Conservation (phyloP, 2,113 vertebrate genomes). For the Cavia porcellus region DNA sequence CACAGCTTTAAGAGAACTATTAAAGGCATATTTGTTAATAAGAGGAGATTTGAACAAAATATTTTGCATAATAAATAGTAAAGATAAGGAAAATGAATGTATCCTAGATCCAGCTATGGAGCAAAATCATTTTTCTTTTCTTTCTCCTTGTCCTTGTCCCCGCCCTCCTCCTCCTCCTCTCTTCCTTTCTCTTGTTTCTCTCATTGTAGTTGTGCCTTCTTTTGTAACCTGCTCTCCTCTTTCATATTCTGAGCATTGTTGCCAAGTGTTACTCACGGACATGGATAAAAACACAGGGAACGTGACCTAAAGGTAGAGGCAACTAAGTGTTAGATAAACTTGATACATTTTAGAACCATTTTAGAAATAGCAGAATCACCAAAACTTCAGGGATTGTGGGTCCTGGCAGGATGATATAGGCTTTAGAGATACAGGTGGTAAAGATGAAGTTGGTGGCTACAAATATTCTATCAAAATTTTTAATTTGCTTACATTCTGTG, state of each 20-base stretch:
- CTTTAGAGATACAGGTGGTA: background rate
- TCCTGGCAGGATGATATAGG: background rate
- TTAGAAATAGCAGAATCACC: background rate
- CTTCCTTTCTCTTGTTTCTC: background rate
- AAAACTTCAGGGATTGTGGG: background rate
- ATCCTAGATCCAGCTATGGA: background rate
- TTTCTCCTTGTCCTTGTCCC: background rate
- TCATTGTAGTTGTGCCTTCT: background rate
- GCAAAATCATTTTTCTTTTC: background rate
- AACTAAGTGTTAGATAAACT: background rate
- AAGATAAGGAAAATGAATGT: background rate
- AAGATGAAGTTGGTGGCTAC: background rate
- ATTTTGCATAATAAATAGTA: background rate
- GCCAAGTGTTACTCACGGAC: background rate
- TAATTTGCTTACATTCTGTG: background rate
- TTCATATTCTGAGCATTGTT: background rate
- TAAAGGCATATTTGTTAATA: background rate
- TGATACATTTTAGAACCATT: background rate
- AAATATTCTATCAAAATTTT: background rate
- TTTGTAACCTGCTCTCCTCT: background rate
- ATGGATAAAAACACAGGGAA: background rate
- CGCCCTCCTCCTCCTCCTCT: background rate
- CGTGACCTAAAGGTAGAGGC: background rate
- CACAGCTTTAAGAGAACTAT: slow-evolving; percentile 8
- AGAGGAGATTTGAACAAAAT: background rate